Conservation (phyloP, 2,113 vertebrate species). For the Sprattus sprattus region DNA sequence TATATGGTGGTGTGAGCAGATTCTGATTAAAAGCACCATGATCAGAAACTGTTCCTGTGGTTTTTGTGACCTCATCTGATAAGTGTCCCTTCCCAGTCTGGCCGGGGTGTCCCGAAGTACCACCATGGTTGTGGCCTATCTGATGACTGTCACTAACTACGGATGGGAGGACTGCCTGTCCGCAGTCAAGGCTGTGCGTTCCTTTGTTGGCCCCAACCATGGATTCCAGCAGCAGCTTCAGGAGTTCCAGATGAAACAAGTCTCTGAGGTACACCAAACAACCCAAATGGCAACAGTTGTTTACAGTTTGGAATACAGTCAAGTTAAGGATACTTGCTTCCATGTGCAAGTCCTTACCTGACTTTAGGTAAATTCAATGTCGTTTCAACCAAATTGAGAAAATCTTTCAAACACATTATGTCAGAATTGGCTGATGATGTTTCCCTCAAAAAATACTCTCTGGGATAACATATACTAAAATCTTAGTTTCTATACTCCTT, state of each 20-base stretch:
- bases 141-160: slow-evolving; percentile 84
- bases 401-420: no score
- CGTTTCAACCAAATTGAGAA: no score
- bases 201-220: slow-evolving; percentile 81
- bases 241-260: slow-evolving; percentile 77
- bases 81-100: slow-evolving; percentile 65
- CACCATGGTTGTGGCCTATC: slow-evolving; percentile 85
- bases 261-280: slow-evolving; percentile 74
- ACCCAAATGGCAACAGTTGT: neutral
- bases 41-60: neutral
- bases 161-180: slow-evolving; percentile 82
- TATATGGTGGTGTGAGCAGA: neutral
- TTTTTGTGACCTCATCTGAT: neutral
- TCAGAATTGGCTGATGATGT: no score
- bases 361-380: neutral
- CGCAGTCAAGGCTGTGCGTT: slow-evolving; percentile 77
- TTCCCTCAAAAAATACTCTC: no score
- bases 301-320: no score
- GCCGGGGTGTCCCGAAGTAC: slow-evolving; percentile 88
- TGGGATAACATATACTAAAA: no score
- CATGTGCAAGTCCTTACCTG: neutral
- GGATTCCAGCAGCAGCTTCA: slow-evolving; percentile 88
- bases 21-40: neutral
- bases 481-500: no score
- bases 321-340: no score